These are phyloP conservation scores for Phylloscopus whistleri DNA, from an alignment of 2,113 vertebrate species.

Conservation along the genomic window DNA sequence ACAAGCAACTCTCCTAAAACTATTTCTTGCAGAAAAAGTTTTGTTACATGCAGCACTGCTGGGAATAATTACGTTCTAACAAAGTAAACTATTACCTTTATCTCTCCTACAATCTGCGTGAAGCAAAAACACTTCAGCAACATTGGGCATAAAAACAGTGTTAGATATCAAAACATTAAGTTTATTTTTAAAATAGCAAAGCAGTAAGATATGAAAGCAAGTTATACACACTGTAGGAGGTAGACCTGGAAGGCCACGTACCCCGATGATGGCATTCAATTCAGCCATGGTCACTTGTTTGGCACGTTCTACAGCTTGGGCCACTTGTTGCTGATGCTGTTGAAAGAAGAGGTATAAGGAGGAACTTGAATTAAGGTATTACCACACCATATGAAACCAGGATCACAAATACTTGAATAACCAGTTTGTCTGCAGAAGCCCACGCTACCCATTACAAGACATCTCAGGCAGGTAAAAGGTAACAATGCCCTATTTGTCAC, in stretches of 20 bases:
- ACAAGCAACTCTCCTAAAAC: background rate
- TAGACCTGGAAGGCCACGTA: constrained; percentile 94
- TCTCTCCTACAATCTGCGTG: background rate
- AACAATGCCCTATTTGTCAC: background rate
- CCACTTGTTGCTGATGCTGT: constrained; percentile 97
- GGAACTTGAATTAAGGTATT: background rate
- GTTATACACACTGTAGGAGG: constrained; percentile 93
- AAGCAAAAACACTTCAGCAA: background rate
- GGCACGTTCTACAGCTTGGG: constrained; percentile 94
- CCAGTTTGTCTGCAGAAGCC: background rate
- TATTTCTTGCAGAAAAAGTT: background rate
- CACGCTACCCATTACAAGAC: background rate
- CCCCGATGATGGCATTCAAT: constrained; percentile 96
- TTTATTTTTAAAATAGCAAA: constrained; percentile 56
- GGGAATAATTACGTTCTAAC: background rate
- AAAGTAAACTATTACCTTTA: background rate
- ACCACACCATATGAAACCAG: background rate
- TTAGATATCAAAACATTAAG: background rate
- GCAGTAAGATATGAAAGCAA: constrained; percentile 84
- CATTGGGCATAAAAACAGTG: background rate
- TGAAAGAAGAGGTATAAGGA: constrained; percentile 18
- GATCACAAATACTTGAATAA: background rate
- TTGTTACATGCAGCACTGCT: background rate
- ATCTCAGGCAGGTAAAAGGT: background rate
- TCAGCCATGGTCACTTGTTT: constrained; percentile 99